Percentiles rank a stretch among this genome's conserved stretches.
Conservation (phyloP, 2,797 vertebrate genomes). For the Channallabes apus region DNA sequence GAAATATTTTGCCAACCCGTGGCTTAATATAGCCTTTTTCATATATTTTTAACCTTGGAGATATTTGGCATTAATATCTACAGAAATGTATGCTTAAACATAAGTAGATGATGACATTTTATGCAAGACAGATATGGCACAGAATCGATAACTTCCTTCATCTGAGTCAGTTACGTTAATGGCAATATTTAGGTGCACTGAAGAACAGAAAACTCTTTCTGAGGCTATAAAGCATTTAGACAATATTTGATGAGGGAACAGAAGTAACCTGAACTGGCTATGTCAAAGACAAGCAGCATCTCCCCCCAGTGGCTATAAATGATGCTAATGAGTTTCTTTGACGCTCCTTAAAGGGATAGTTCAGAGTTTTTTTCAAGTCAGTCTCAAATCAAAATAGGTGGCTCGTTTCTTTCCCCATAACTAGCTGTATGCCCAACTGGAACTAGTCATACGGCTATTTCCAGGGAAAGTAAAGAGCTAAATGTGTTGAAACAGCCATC, state of each 20-base stretch:
- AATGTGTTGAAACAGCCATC: not conserved
- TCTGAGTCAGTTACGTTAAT: not conserved
- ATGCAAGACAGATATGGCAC: not conserved
- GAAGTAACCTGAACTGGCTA: not conserved
- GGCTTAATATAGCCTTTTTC: not conserved
- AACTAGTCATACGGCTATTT: no score
- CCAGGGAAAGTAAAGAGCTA: no score
- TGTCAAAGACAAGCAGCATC: not conserved
- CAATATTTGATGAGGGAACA: not conserved
- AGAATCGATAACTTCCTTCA: not conserved
- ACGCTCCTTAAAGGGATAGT: not conserved
- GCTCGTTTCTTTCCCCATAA: no score
- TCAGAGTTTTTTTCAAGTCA: no score
- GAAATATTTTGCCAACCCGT: not conserved
- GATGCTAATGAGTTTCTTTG: not conserved
- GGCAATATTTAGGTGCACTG: not conserved
- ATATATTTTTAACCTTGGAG: not conserved
- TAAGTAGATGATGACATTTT: not conserved
- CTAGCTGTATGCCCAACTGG: no score
- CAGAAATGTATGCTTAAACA: not conserved
- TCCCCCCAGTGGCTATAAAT: constrained; percentile 3
- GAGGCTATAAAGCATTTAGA: not conserved
- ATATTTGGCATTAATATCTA: not conserved
- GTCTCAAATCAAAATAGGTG: no score
- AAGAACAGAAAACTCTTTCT: not conserved